phyloP scores from a whole-genome alignment of 2,888 invertebrate genomes.

The Watsonalla binaria region DNA sequence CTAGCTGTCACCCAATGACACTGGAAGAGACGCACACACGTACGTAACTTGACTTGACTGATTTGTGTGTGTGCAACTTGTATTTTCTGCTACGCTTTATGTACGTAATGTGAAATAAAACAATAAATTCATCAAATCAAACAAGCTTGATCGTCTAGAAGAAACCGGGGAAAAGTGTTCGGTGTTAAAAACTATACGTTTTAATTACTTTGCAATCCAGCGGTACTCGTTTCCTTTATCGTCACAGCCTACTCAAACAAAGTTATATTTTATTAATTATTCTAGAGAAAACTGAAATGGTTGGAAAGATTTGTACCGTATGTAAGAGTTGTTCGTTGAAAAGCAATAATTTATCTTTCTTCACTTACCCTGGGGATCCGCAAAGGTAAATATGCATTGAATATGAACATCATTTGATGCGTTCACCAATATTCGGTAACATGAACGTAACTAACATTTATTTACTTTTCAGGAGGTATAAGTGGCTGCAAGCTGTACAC shows the following conservation, averaged over 20 bases:
- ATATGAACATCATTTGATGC: neutral
- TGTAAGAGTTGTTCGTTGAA: conserved; percentile 16
- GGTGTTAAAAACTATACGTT: too few relatives aligned
- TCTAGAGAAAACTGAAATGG: conserved; percentile 7
- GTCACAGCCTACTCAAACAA: neutral
- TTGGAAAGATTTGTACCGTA: conserved; percentile 20
- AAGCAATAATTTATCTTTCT: conserved; percentile 16
- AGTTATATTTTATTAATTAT: neutral
- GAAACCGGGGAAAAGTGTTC: too few relatives aligned
- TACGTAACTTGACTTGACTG: too few relatives aligned
- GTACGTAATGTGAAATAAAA: too few relatives aligned
- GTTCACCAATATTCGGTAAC: neutral
- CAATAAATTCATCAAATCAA: too few relatives aligned
- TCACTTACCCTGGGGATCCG: conserved; percentile 15
- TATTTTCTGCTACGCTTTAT: too few relatives aligned
- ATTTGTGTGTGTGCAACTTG: too few relatives aligned
- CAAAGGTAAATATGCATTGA: conserved; percentile 8
- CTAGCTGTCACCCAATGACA: too few relatives aligned
- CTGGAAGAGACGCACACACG: too few relatives aligned
- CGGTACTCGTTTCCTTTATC: neutral
- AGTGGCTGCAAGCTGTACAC: conserved; percentile 18
- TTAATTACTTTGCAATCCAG: neutral
- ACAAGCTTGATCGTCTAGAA: too few relatives aligned
- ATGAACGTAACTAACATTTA: neutral
- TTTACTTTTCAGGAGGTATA: conserved; percentile 12